Evolutionary conservation across 2,113 vertebrate genomes (phyloP).

Genomic region (Artemisiospiza belli): DNA sequence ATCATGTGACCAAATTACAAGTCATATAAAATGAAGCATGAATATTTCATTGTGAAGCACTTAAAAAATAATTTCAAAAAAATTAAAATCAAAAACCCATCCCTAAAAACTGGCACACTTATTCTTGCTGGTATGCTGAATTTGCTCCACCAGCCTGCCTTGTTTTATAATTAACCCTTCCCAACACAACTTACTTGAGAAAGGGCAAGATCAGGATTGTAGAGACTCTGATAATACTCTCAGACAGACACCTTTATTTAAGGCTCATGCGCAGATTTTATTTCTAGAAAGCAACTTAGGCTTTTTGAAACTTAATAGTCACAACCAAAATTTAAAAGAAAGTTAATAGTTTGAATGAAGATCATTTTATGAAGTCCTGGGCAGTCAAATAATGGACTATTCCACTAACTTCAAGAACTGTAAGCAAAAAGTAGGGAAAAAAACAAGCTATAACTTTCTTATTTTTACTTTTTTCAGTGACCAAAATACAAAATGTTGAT

Average conservation of each 20-base stretch:
- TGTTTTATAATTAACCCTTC: not conserved
- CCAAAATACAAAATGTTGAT: not conserved
- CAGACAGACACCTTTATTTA: not conserved
- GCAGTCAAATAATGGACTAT: not conserved
- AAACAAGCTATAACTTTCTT: not conserved
- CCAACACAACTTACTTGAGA: not conserved
- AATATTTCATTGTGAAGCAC: not conserved
- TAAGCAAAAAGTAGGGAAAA: not conserved
- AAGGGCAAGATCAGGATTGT: not conserved
- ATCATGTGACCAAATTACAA: not conserved
- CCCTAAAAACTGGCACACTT: not conserved
- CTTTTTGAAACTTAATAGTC: not conserved
- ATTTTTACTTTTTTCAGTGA: not conserved
- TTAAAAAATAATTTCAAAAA: not conserved
- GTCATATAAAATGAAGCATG: not conserved
- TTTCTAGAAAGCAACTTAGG: not conserved
- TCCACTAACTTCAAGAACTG: not conserved
- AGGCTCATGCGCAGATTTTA: not conserved
- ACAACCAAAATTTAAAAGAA: not conserved
- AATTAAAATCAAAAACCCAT: not conserved
- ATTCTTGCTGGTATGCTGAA: not conserved
- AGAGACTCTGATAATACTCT: not conserved
- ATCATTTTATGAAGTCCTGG: not conserved
- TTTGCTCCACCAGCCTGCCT: not conserved
- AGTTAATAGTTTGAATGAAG: not conserved